Percentiles rank a stretch among this genome's conserved stretches.
Conservation (phyloP, 2,113 vertebrate species). For the Mormyrus iriodes region DNA sequence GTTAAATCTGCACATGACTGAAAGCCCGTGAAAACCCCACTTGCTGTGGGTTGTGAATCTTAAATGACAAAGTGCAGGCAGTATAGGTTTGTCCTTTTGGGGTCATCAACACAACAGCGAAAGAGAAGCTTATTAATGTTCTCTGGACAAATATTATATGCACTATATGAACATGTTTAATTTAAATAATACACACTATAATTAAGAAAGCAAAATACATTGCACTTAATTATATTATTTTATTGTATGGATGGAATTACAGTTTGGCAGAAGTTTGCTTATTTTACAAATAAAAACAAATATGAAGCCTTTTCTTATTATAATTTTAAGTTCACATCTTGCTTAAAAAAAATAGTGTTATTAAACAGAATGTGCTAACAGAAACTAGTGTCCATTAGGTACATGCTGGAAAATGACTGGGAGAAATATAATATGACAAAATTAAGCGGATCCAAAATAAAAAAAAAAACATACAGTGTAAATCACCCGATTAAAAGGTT, state of each 20-base stretch:
- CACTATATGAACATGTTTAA: background rate
- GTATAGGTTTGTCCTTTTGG: background rate
- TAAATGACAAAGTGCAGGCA: background rate
- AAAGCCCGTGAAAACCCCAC: background rate
- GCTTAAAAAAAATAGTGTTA: slow-evolving; percentile 22
- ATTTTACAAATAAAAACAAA: slow-evolving; percentile 16
- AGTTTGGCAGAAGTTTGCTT: slow-evolving; percentile 18
- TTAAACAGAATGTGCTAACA: slow-evolving; percentile 20
- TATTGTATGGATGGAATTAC: slow-evolving; percentile 14
- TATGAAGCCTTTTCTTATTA: slow-evolving; percentile 5
- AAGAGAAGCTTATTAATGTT: slow-evolving; percentile 22
- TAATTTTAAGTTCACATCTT: slow-evolving; percentile 15
- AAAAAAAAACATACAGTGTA: background rate
- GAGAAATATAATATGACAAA: slow-evolving; percentile 11
- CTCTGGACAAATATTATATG: slow-evolving; percentile 19
- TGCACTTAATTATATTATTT: slow-evolving; percentile 14
- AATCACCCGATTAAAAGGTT: background rate
- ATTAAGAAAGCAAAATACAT: slow-evolving; percentile 9
- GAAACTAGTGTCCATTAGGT: slow-evolving; percentile 23
- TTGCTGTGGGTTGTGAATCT: background rate
- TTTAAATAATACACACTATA: slow-evolving; percentile 8
- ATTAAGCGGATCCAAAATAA: background rate
- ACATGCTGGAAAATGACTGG: slow-evolving; percentile 21
- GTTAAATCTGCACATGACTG: background rate
- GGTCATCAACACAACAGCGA: background rate